Percentiles rank a stretch among this genome's conserved stretches.
These are phyloP conservation scores for Lissonota sp. DNA, from an alignment of 2,888 invertebrate genomes.

Conservation along the genomic window DNA sequence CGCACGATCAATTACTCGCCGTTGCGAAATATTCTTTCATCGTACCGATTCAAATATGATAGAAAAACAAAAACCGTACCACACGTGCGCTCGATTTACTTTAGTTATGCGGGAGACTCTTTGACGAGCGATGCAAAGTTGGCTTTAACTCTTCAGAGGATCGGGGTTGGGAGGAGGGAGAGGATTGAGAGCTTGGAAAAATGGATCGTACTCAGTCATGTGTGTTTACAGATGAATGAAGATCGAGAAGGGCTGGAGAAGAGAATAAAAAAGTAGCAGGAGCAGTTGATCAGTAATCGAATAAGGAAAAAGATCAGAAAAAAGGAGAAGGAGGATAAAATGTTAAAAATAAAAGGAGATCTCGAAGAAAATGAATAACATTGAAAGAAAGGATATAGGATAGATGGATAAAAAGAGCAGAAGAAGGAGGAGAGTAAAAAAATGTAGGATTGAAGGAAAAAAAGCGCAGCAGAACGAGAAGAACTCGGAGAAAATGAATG, in stretches of 20 bases:
- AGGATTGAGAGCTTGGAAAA: not conserved
- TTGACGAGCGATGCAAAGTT: not conserved
- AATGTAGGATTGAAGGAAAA: too few relatives aligned
- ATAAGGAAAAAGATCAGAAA: too few relatives aligned
- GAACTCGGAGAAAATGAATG: not conserved
- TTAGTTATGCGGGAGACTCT: not conserved
- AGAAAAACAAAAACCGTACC: not conserved
- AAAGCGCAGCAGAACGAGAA: too few relatives aligned
- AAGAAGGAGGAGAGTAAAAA: too few relatives aligned
- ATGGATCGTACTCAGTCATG: slow-evolving; percentile 3
- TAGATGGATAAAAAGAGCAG: not conserved
- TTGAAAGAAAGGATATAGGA: not conserved
- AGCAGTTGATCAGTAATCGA: too few relatives aligned
- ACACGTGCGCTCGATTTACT: slow-evolving; percentile 13
- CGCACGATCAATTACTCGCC: slow-evolving; percentile 52
- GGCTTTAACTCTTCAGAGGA: too few relatives aligned
- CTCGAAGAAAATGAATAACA: not conserved
- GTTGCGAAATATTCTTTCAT: slow-evolving; percentile 33
- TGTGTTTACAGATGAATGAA: slow-evolving; percentile 10
- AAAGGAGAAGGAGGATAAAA: too few relatives aligned
- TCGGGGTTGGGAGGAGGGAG: too few relatives aligned
- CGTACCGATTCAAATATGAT: not conserved
- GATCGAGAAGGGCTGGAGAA: slow-evolving; percentile 1
- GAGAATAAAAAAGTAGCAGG: not conserved
- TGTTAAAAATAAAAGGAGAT: too few relatives aligned